A percentile compares a stretch with the other conserved stretches of the same genome.
Evolutionary conservation across 2,888 invertebrate genomes (phyloP).

Genomic region (Augochlorella aurata): DNA sequence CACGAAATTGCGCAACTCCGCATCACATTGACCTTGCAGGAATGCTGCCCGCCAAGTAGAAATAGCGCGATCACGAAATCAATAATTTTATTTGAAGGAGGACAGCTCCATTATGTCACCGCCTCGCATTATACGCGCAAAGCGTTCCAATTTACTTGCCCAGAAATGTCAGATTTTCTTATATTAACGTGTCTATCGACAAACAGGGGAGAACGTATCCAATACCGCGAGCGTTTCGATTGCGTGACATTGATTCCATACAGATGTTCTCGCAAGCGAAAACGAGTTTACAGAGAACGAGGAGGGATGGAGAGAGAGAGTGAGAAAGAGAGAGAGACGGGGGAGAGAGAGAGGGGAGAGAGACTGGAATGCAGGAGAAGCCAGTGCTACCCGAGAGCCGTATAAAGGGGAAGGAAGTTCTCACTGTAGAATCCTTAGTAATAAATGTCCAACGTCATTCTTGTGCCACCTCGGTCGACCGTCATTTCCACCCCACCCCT

Average conservation of each 20-base stretch:
- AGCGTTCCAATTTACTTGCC: conserved; percentile 26
- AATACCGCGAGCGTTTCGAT: conserved; percentile 23
- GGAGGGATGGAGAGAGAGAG: background rate
- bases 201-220: conserved; percentile 31
- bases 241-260: conserved; percentile 32
- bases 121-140: background rate
- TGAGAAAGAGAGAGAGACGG: too few relatives aligned
- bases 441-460: conserved; percentile 79
- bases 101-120: background rate
- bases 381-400: conserved; percentile 18
- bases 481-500: conserved; percentile 53
- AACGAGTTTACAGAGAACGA: conserved; percentile 38
- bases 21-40: background rate
- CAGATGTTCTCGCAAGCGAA: conserved; percentile 16
- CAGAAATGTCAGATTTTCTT: conserved; percentile 32
- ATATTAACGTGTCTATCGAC: conserved; percentile 34
- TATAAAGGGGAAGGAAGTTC: conserved; percentile 49
- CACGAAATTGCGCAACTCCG: background rate
- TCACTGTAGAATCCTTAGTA: conserved; percentile 75
- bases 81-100: background rate
- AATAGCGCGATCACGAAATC: background rate
- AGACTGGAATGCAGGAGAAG: conserved; percentile 12
- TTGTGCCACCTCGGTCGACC: conserved; percentile 61
- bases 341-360: background rate
- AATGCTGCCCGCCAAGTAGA: background rate